A percentile compares a stretch with the other conserved stretches of the same genome.
Conservation (phyloP, 2,888 invertebrate genomes). For the Nymphalis polychloros region DNA sequence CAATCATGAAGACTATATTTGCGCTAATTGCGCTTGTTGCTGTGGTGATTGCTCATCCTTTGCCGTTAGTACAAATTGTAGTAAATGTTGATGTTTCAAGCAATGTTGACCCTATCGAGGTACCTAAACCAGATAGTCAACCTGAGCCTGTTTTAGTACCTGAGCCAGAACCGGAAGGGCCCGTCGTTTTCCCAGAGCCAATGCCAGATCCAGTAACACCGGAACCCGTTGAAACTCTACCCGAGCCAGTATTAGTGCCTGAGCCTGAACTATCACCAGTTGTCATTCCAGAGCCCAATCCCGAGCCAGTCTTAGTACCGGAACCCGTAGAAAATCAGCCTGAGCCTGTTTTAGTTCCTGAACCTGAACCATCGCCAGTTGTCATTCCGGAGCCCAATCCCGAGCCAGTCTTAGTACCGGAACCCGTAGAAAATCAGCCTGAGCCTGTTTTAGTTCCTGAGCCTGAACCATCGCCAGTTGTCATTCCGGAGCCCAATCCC, state of each 20-base stretch:
- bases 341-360: not conserved
- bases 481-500: too few relatives aligned
- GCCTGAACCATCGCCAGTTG: too few relatives aligned
- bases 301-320: too few relatives aligned
- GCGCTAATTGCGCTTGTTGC: not conserved
- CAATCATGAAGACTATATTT: not conserved
- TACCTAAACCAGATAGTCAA: not conserved
- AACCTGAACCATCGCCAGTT: not conserved
- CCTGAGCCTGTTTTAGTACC: too few relatives aligned
- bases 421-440: too few relatives aligned
- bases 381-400: not conserved
- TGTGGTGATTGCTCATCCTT: not conserved
- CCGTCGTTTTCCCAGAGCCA: not conserved
- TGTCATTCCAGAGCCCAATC: too few relatives aligned
- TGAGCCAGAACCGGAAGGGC: not conserved
- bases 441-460: too few relatives aligned
- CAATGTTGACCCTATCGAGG: not conserved
- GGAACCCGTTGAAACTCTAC: not conserved
- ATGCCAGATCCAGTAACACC: not conserved
- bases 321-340: too few relatives aligned
- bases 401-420: too few relatives aligned
- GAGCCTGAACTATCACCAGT: too few relatives aligned
- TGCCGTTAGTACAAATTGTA: not conserved
- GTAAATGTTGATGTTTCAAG: not conserved
- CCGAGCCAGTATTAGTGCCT: not conserved